Evolutionary conservation across 2,113 vertebrate species (phyloP).

Genomic region (Rana temporaria): DNA sequence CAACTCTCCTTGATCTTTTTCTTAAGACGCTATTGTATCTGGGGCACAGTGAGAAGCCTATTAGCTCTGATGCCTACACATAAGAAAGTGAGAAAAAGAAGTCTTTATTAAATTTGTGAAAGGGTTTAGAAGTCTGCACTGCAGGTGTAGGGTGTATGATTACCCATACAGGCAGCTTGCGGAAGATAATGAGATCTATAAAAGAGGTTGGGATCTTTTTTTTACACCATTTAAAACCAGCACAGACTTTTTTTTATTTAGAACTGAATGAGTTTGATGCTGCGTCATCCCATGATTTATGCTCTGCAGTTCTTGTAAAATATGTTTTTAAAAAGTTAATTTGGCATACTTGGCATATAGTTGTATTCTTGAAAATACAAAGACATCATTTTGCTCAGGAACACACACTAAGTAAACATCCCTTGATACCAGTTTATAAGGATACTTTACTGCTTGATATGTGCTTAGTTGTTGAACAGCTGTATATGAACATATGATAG

Average conservation of each 20-base stretch:
- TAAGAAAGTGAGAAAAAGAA: slow-evolving; percentile 57
- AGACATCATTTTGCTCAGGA: no score
- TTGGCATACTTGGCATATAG: neutral
- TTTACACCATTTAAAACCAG: slow-evolving; percentile 30
- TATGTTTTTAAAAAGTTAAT: neutral
- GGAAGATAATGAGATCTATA: slow-evolving; percentile 40
- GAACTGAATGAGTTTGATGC: neutral
- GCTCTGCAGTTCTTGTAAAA: neutral
- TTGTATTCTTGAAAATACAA: neutral
- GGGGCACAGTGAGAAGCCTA: slow-evolving; percentile 61
- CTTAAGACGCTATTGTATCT: slow-evolving; percentile 57
- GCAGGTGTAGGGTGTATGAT: slow-evolving; percentile 58
- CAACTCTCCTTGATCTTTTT: slow-evolving; percentile 63
- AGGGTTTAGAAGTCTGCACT: slow-evolving; percentile 59
- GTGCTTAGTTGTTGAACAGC: no score
- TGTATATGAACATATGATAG: no score
- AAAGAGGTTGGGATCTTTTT: slow-evolving; percentile 31
- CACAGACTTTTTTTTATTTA: slow-evolving; percentile 15
- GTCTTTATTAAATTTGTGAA: slow-evolving; percentile 61
- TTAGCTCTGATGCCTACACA: slow-evolving; percentile 62
- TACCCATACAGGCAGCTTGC: slow-evolving; percentile 56
- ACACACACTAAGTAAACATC: no score
- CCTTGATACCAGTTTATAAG: no score
- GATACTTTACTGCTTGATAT: no score
- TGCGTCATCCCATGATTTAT: neutral